Evolutionary conservation across 2,797 vertebrate genomes (phyloP), one percentile per base, ranked within the genome.

Genomic region (Falco berigora): DNA sequence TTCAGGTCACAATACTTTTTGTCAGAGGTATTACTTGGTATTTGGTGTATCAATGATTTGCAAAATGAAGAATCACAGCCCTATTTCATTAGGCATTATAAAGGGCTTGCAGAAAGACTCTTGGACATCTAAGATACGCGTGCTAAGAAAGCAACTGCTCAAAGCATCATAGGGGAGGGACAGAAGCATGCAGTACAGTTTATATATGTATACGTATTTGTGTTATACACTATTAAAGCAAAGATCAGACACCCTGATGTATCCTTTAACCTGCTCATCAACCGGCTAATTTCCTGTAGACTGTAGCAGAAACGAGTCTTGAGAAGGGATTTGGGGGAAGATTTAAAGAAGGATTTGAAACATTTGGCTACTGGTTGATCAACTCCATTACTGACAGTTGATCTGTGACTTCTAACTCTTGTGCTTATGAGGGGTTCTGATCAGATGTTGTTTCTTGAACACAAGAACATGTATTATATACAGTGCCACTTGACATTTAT

Each of bases 291-390:
- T 91, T 95, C 78, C 66, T 93, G 46, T 40, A 58, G 34, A 67
- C 64, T 64, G 62, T 75, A 78, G 86, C 46, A 85, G 80, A 93
- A 96, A 94, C 73, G 40, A 86, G 25, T 81, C 69, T 79, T 90
- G 86, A 95, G 91, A 94, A 95, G 81, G 89, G 94, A 95, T 97
- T 96, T 95, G 75, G 46, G 59, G n/a, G 46, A 79, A 95, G 85
- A 94, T 86, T 92, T 96, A 95, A 95, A 95, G 74, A 38, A 32
- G 85, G 79, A 97, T 96, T 96, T 96, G 75, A 87, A 96, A 72
- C 1, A 1, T 91, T 95, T 90, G 88, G 56, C 76, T 84, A 82
- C 58, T 68, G 34, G 25, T 67, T 96, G 86, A 82, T 94, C 58
- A 92, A 92, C 94, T 92, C 85, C 10, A 4, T 88, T 85, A 75